A percentile compares a stretch with the other conserved stretches of the same genome.
Evolutionary conservation across 2,888 invertebrate species (phyloP).

Genomic region (Drosophila greeni): DNA sequence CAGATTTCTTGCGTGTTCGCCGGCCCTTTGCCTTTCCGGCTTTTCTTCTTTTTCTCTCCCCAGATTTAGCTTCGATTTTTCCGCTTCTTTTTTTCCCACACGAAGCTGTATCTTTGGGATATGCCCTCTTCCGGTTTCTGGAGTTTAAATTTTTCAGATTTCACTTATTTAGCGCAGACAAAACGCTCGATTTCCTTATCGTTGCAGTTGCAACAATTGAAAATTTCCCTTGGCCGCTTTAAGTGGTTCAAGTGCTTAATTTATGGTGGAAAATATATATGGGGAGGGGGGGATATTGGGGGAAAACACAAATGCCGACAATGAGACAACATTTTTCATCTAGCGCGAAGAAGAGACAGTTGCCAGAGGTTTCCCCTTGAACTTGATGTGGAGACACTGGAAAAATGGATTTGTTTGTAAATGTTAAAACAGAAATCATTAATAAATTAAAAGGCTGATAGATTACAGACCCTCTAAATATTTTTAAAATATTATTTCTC

Average conservation of each 20-base stretch:
- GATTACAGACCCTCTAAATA: no score
- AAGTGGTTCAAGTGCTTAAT: conserved; percentile 67
- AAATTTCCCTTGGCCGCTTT: conserved; percentile 35
- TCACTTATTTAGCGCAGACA: conserved; percentile 20
- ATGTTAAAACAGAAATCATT: no score
- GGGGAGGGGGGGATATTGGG: conserved; percentile 23
- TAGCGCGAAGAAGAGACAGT: conserved; percentile 5
- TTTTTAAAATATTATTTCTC: neutral
- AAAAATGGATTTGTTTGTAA: no score
- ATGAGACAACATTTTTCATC: conserved; percentile 60
- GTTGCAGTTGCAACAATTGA: conserved; percentile 48
- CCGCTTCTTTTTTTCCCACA: conserved; percentile 50
- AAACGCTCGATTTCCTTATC: conserved; percentile 60
- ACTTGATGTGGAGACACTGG: conserved; percentile 28
- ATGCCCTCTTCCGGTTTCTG: conserved; percentile 54
- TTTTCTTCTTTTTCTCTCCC: conserved; percentile 21
- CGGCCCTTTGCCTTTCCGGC: conserved; percentile 35
- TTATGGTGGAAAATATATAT: conserved; percentile 69
- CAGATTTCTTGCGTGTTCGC: conserved; percentile 67
- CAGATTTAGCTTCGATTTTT: conserved; percentile 45
- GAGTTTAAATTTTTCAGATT: conserved; percentile 35
- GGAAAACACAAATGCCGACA: conserved; percentile 62
- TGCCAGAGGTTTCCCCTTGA: conserved; percentile 25
- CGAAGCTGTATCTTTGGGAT: conserved; percentile 13
- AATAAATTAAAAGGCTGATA: no score